Evolutionary conservation across 2,797 vertebrate genomes (phyloP).

Genomic region (Sebastes vulpes): DNA sequence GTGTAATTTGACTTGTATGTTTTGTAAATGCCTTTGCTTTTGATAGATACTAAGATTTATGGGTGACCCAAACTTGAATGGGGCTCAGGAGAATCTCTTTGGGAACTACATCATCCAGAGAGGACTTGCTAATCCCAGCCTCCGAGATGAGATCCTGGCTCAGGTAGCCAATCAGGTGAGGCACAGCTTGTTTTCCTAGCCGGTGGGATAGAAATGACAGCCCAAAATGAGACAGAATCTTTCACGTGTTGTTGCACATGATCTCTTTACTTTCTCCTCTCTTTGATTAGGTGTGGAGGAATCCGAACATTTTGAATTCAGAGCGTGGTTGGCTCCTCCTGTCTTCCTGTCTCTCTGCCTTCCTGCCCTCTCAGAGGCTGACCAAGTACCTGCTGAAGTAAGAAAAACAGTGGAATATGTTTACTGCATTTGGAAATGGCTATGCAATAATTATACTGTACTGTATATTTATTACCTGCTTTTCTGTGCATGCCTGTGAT

Average conservation of each 20-base stretch:
- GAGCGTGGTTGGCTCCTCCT: slow-evolving; percentile 96
- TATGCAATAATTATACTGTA: not conserved
- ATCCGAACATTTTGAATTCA: slow-evolving; percentile 90
- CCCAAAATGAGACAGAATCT: not conserved
- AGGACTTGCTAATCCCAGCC: slow-evolving; percentile 87
- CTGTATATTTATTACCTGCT: not conserved
- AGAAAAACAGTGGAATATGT: slow-evolving; percentile 52
- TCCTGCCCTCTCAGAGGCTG: slow-evolving; percentile 88
- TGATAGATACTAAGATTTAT: slow-evolving; percentile 94
- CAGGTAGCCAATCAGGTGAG: slow-evolving; percentile 93
- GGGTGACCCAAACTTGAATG: slow-evolving; percentile 92
- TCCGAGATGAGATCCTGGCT: slow-evolving; percentile 93
- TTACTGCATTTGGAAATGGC: not conserved
- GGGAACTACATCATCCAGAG: slow-evolving; percentile 97
- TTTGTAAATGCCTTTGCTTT: not conserved
- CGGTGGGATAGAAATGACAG: not conserved
- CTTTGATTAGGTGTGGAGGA: slow-evolving; percentile 84
- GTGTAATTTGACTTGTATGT: not conserved
- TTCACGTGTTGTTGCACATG: not conserved
- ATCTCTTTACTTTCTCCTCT: not conserved
- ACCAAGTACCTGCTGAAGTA: slow-evolving; percentile 96
- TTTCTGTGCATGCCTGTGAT: not conserved
- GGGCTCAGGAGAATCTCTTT: slow-evolving; percentile 91
- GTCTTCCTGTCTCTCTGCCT: slow-evolving; percentile 91
- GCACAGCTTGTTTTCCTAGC: slow-evolving; percentile 20